A percentile compares a stretch with the other conserved stretches of the same genome.
phyloP scores from a whole-genome alignment of 2,113 vertebrate species.

The Corydoras maculifer region DNA sequence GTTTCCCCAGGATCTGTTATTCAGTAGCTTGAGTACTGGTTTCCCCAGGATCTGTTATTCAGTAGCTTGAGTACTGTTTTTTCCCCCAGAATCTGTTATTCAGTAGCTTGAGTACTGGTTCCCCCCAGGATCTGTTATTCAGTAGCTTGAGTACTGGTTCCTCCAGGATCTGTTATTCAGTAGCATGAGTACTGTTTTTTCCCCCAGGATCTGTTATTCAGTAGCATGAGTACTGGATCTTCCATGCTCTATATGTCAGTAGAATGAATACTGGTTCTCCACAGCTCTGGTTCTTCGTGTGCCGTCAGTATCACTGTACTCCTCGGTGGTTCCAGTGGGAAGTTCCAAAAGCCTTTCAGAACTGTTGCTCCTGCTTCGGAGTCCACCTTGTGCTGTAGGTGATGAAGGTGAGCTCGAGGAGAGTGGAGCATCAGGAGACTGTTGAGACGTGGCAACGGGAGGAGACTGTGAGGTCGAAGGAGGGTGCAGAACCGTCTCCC shows the following conservation, averaged over 20 bases:
- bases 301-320: conserved; percentile 80
- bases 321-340: conserved; percentile 61
- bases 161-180: no score
- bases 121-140: no score
- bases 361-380: conserved; percentile 81
- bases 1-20: no score
- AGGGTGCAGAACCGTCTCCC: conserved; percentile 74
- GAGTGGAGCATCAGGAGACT: conserved; percentile 46
- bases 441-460: conserved; percentile 31
- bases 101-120: no score
- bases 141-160: no score
- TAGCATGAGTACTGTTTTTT: no score
- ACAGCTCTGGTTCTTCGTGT: conserved; percentile 79
- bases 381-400: conserved; percentile 57
- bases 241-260: conserved; percentile 61
- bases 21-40: no score
- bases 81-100: no score
- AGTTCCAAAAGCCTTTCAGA: conserved; percentile 79
- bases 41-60: no score
- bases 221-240: no score
- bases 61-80: no score
- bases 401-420: conserved; percentile 67
- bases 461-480: conserved; percentile 51
- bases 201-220: no score
- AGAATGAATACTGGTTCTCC: conserved; percentile 98